Evolutionary conservation across 1,140 invertebrate genomes (phyloP).

Genomic region (Dreissena rostriformis): DNA sequence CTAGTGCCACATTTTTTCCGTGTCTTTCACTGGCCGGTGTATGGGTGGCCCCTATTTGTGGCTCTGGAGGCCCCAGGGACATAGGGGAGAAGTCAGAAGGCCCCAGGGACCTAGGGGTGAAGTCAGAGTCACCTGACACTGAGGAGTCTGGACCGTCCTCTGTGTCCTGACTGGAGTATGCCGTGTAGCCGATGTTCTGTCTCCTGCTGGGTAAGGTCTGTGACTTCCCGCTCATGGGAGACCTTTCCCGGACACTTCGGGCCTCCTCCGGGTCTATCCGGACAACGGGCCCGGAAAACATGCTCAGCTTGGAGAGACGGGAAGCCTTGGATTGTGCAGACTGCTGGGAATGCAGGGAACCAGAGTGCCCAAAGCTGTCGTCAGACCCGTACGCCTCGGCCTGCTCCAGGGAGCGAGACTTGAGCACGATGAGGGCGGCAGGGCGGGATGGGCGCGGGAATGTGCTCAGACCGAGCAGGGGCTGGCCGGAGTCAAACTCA

Average conservation of each 20-base stretch:
- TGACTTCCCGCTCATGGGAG: too few relatives aligned
- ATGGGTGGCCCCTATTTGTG: neutral
- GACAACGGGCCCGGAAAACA: conserved; percentile 11
- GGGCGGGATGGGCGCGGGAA: neutral
- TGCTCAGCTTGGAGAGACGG: conserved; percentile 30
- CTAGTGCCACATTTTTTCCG: conserved; percentile 32
- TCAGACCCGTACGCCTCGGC: conserved; percentile 41
- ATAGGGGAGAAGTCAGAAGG: conserved; percentile 20
- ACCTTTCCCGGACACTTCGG: neutral
- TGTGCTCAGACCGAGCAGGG: neutral
- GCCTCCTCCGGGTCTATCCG: conserved; percentile 42
- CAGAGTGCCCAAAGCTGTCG: conserved; percentile 34
- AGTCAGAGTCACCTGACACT: conserved; percentile 32
- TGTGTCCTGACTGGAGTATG: conserved; percentile 37
- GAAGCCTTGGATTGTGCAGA: conserved; percentile 30
- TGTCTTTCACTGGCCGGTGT: conserved; percentile 22
- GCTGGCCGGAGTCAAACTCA: neutral
- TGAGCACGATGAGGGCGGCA: conserved; percentile 5
- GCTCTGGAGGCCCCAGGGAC: too few relatives aligned
- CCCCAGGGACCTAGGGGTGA: conserved; percentile 26
- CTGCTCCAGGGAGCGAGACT: conserved; percentile 30
- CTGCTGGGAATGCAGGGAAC: conserved; percentile 29
- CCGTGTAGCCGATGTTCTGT: conserved; percentile 26
- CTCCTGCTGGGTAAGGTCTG: neutral
- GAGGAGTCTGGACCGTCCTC: conserved; percentile 24